phyloP scores from a whole-genome alignment of 2,888 invertebrate genomes.

The Crematogaster levior region DNA sequence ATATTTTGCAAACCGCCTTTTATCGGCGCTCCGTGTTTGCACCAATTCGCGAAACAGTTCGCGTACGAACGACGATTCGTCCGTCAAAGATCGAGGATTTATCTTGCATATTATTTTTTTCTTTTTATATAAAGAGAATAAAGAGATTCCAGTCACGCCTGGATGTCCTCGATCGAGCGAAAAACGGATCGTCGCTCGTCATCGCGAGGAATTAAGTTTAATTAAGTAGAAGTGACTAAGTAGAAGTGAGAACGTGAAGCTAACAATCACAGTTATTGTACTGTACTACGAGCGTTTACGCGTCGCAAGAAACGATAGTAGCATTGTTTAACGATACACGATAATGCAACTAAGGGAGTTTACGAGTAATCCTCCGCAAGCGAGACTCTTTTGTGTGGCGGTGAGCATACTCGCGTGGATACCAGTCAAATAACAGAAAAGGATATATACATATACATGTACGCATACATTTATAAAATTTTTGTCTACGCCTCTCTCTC shows the following conservation, averaged over 20 bases:
- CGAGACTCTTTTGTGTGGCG: constrained; percentile 16
- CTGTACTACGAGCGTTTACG: constrained; percentile 72
- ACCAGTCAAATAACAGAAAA: constrained; percentile 57
- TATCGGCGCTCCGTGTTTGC: constrained; percentile 23
- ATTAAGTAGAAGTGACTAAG: constrained; percentile 70
- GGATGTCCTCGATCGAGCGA: neutral
- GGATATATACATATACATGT: constrained; percentile 49
- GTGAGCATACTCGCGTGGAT: constrained; percentile 6
- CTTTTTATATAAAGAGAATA: neutral
- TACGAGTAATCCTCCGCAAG: constrained; percentile 45
- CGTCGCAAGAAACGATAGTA: constrained; percentile 60
- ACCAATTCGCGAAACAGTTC: constrained; percentile 30
- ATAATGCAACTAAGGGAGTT: constrained; percentile 52
- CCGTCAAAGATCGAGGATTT: constrained; percentile 34
- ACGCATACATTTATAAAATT: constrained; percentile 67
- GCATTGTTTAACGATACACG: constrained; percentile 46
- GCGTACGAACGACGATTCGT: constrained; percentile 35
- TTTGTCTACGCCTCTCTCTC: constrained; percentile 56
- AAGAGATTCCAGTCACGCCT: neutral
- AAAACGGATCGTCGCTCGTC: constrained; percentile 35
- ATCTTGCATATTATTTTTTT: neutral
- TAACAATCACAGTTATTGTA: constrained; percentile 85
- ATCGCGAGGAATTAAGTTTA: constrained; percentile 63
- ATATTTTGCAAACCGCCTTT: constrained; percentile 47
- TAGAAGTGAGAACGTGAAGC: constrained; percentile 76